phyloP scores from a whole-genome alignment of 2,113 vertebrate genomes.

The Laticauda laticaudata region DNA sequence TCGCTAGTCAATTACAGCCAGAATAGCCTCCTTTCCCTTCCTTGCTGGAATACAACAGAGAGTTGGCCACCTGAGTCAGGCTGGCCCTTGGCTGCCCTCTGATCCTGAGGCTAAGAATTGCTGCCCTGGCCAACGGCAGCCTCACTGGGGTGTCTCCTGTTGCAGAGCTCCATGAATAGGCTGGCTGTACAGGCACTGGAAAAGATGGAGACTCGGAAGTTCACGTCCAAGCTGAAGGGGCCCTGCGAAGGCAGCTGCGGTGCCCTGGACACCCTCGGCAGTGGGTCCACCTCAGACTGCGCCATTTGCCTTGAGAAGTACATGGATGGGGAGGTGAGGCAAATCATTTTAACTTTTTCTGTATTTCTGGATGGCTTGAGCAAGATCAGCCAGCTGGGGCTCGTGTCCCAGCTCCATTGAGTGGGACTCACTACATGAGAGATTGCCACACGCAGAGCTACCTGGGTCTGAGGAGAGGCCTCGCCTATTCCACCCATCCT shows the following conservation, averaged over 20 bases:
- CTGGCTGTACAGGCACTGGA: slow-evolving; percentile 96
- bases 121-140: not conserved
- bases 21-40: not conserved
- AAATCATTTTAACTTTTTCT: not conserved
- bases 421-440: not conserved
- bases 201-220: slow-evolving; percentile 98
- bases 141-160: not conserved
- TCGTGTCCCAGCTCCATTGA: not conserved
- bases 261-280: slow-evolving; percentile 90
- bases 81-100: not conserved
- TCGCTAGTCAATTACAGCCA: not conserved
- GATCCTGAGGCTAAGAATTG: not conserved
- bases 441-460: not conserved
- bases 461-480: not conserved
- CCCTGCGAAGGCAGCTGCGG: slow-evolving; percentile 85
- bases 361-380: not conserved
- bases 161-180: slow-evolving; percentile 96
- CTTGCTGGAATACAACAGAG: not conserved
- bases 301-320: slow-evolving; percentile 99
- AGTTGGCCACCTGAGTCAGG: not conserved
- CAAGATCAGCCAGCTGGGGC: not conserved
- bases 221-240: slow-evolving; percentile 92
- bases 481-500: not conserved
- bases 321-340: slow-evolving; percentile 92
- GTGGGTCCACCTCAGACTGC: slow-evolving; percentile 97